These are phyloP conservation scores for Meganola albula DNA, from an alignment of 2,888 invertebrate species.

Conservation along the genomic window DNA sequence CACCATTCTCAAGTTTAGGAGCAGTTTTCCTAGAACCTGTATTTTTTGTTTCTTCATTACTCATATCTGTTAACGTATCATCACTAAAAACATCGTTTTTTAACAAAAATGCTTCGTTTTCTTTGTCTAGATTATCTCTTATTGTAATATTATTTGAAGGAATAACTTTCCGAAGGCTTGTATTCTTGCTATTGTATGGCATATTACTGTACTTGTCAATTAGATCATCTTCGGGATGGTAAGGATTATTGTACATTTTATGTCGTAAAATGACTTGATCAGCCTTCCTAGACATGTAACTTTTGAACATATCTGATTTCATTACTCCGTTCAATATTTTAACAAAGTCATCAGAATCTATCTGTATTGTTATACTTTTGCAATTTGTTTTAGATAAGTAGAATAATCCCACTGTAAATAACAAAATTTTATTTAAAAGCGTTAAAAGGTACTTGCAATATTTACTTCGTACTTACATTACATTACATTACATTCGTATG, in stretches of 20 bases:
- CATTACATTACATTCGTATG: too few relatives aligned
- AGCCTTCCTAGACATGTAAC: slow-evolving; percentile 23
- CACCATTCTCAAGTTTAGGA: background rate
- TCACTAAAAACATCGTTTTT: slow-evolving; percentile 17
- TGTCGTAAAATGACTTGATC: slow-evolving; percentile 14
- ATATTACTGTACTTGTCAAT: slow-evolving; percentile 6
- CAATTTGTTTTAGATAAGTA: slow-evolving; percentile 10
- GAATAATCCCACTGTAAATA: slow-evolving; percentile 15
- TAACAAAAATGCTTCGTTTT: slow-evolving; percentile 33
- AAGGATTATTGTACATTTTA: slow-evolving; percentile 37
- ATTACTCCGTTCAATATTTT: slow-evolving; percentile 27
- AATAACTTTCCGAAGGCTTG: background rate
- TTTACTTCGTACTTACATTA: too few relatives aligned
- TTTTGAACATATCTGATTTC: slow-evolving; percentile 22
- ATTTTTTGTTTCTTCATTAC: too few relatives aligned
- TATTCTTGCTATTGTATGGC: slow-evolving; percentile 3
- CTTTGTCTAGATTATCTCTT: slow-evolving; percentile 27
- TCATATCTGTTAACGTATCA: slow-evolving; percentile 24
- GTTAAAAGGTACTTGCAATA: too few relatives aligned
- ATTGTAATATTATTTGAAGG: too few relatives aligned
- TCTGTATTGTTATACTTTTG: slow-evolving; percentile 34
- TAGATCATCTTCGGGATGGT: slow-evolving; percentile 46
- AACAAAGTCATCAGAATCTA: slow-evolving; percentile 34
- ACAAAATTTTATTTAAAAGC: background rate
- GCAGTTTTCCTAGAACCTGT: background rate